These are phyloP conservation scores for Astatotilapia flaviijosephi DNA, from an alignment of 2,113 vertebrate genomes.

Conservation along the genomic window DNA sequence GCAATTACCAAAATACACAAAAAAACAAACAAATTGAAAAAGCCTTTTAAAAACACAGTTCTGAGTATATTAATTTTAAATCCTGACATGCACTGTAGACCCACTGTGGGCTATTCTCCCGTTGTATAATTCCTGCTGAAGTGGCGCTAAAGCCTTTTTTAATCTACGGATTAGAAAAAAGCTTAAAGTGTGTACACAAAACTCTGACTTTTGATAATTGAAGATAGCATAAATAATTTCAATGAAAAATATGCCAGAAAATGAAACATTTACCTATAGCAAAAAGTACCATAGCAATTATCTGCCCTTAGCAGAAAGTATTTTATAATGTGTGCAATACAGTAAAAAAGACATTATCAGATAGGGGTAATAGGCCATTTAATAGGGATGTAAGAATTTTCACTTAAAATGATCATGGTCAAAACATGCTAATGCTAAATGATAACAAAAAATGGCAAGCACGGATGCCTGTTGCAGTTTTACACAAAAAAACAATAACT, in stretches of 20 bases:
- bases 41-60: background rate
- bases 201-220: background rate
- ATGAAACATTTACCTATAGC: background rate
- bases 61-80: background rate
- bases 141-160: background rate
- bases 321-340: background rate
- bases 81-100: background rate
- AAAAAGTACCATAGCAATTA: background rate
- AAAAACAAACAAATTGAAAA: background rate
- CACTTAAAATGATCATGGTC: background rate
- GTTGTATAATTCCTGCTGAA: background rate
- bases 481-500: background rate
- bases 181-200: background rate
- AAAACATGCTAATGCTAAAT: background rate
- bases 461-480: background rate
- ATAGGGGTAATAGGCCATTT: background rate
- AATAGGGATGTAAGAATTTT: background rate
- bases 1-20: background rate
- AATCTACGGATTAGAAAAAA: constrained; percentile 2
- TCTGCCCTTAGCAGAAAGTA: background rate
- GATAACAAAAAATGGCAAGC: background rate
- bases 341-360: background rate
- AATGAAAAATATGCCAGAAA: background rate
- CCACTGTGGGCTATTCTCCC: background rate
- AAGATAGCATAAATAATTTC: background rate